These are phyloP conservation scores for Heliothis subflexa DNA, from an alignment of 1,140 invertebrate genomes.

Conservation along the genomic window DNA sequence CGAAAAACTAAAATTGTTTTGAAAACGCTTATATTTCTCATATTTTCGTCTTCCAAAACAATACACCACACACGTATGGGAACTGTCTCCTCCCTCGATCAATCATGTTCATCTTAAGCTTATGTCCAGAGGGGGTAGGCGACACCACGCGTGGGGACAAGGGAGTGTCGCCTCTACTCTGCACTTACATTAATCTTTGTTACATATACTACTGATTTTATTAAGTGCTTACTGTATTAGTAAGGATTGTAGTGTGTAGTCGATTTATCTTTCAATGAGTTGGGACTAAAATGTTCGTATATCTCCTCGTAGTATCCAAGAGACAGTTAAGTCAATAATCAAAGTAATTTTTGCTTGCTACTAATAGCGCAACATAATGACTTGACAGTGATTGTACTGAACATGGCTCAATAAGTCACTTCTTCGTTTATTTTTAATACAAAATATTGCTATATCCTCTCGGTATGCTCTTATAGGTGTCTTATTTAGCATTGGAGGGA, in stretches of 20 bases:
- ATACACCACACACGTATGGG: not conserved
- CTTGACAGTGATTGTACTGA: too few relatives aligned
- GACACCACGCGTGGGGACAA: not conserved
- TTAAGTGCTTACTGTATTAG: not conserved
- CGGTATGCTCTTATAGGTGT: too few relatives aligned
- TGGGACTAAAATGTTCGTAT: too few relatives aligned
- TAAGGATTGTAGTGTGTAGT: not conserved
- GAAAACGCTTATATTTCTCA: not conserved
- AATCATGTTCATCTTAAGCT: constrained; percentile 39
- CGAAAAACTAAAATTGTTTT: not conserved
- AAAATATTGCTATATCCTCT: too few relatives aligned
- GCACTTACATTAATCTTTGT: constrained; percentile 16
- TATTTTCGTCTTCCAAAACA: not conserved
- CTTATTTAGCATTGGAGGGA: too few relatives aligned
- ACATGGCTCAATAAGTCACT: too few relatives aligned
- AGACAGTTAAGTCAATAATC: too few relatives aligned
- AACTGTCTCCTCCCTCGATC: constrained; percentile 23
- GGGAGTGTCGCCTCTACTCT: constrained; percentile 3
- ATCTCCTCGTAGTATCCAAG: too few relatives aligned
- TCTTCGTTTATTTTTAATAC: too few relatives aligned
- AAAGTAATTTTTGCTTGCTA: too few relatives aligned
- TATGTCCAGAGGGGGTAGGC: not conserved
- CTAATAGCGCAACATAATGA: too few relatives aligned
- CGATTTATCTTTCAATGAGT: not conserved
- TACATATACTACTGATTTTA: not conserved